Conservation (phyloP, 2,888 invertebrate genomes). For the Therioaphis trifolii region DNA sequence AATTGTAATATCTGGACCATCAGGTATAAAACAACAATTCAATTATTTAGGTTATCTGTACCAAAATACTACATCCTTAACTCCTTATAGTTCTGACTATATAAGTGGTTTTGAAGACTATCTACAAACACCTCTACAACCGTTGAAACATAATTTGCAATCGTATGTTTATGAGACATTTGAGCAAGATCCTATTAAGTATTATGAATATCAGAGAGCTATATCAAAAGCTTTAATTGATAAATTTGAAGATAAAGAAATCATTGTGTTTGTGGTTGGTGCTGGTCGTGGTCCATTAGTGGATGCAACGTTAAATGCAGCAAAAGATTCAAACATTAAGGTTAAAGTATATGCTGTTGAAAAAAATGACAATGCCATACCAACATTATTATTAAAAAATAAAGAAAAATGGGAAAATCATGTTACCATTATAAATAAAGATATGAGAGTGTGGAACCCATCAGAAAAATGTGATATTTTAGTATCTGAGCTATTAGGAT, state of each 20-base stretch:
- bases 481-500: conserved; percentile 94
- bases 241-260: conserved; percentile 68
- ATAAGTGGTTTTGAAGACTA: conserved; percentile 87
- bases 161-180: conserved; percentile 97
- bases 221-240: conserved; percentile 81
- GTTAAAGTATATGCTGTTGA: conserved; percentile 94
- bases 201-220: conserved; percentile 87
- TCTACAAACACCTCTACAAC: conserved; percentile 91
- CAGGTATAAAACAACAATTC: conserved; percentile 67
- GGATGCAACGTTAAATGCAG: conserved; percentile 84
- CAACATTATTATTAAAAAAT: conserved; percentile 68
- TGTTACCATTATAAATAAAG: conserved; percentile 83
- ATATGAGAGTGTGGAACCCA: conserved; percentile 86
- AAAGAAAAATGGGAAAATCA: conserved; percentile 82
- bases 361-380: conserved; percentile 93
- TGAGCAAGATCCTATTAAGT: conserved; percentile 97
- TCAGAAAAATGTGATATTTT: conserved; percentile 93
- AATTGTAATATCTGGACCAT: conserved; percentile 77
- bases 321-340: conserved; percentile 76
- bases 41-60: conserved; percentile 46
- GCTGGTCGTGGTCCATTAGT: conserved; percentile 97
- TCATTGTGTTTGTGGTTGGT: conserved; percentile 88
- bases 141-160: conserved; percentile 94
- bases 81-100: conserved; percentile 45
- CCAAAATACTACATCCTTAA: conserved; percentile 40